phyloP scores from a whole-genome alignment of 2,113 vertebrate species.

The Balaenoptera acutorostrata region DNA sequence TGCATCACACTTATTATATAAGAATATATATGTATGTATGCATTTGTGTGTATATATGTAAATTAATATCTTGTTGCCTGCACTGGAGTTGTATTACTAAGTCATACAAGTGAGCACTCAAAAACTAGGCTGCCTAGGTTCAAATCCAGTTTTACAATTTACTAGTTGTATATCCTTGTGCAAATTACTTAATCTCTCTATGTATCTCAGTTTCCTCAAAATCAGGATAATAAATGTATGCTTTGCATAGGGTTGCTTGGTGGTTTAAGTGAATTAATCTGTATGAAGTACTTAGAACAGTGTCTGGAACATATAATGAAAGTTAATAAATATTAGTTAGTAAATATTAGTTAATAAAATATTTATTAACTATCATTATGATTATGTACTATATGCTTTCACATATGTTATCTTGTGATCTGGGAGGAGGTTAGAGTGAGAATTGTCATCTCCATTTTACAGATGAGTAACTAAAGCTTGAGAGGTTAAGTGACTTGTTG shows the following conservation, averaged over 20 bases:
- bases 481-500: constrained; percentile 13
- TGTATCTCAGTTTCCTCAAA: constrained; percentile 28
- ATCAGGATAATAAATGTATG: not conserved
- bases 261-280: not conserved
- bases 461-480: not conserved
- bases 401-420: constrained; percentile 32
- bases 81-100: not conserved
- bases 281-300: not conserved
- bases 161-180: not conserved
- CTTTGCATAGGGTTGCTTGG: not conserved
- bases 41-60: not conserved
- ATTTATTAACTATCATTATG: not conserved
- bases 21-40: not conserved
- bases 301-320: not conserved
- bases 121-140: not conserved
- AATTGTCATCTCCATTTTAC: not conserved
- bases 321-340: not conserved
- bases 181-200: not conserved
- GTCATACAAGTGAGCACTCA: not conserved
- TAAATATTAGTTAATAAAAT: not conserved
- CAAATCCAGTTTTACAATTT: constrained; percentile 18
- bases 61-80: not conserved
- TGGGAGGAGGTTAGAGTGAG: not conserved
- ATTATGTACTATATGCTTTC: not conserved
- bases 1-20: not conserved